Percentiles rank a stretch among this genome's conserved stretches.
Evolutionary conservation across 2,888 invertebrate species (phyloP).

Genomic region (Leptarthrus brevirostris): DNA sequence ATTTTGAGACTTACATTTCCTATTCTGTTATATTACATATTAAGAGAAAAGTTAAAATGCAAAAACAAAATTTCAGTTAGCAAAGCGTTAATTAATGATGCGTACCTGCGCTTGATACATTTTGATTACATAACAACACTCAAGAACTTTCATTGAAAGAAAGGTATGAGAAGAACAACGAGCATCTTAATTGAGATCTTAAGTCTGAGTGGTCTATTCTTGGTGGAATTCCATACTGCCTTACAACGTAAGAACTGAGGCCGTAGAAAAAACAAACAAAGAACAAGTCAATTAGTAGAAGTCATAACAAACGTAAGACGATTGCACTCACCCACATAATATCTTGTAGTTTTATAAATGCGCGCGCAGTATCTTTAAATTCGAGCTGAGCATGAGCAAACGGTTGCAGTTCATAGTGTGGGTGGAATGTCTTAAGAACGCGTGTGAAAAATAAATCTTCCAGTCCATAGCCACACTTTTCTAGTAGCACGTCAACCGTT

Average conservation of each 20-base stretch:
- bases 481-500: background rate
- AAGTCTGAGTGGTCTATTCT: conserved; percentile 20
- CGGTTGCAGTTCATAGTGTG: background rate
- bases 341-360: background rate
- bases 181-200: conserved; percentile 45
- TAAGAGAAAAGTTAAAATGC: too few species aligned
- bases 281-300: conserved; percentile 51
- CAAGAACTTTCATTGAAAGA: too few species aligned
- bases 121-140: too few species aligned
- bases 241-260: conserved; percentile 6
- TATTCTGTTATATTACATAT: too few species aligned
- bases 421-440: conserved; percentile 13
- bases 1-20: too few species aligned
- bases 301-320: conserved; percentile 50
- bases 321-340: conserved; percentile 29
- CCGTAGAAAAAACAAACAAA: conserved; percentile 46
- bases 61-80: too few species aligned
- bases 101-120: too few species aligned
- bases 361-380: conserved; percentile 36
- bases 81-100: too few species aligned
- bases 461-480: conserved; percentile 11
- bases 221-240: conserved; percentile 11
- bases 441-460: conserved; percentile 26
- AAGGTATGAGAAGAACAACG: conserved; percentile 23
- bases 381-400: too few species aligned